A percentile compares a stretch with the other conserved stretches of the same genome.
Evolutionary conservation across 2,888 invertebrate species (phyloP).

Genomic region (Tetragonula carbonaria): DNA sequence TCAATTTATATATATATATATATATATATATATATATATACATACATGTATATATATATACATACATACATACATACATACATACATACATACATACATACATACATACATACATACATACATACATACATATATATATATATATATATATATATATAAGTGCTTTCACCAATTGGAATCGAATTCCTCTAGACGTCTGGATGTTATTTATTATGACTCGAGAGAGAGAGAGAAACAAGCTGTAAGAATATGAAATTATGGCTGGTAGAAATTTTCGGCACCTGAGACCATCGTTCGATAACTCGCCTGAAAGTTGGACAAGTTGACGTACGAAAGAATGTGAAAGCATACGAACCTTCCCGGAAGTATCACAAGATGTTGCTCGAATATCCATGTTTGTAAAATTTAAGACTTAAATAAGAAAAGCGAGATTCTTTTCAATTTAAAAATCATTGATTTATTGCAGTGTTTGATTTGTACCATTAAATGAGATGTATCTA

Average conservation of each 20-base stretch:
- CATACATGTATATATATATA: too few relatives aligned
- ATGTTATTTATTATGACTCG: background rate
- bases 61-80: too few relatives aligned
- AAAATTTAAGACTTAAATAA: background rate
- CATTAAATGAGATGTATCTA: background rate
- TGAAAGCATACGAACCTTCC: slow-evolving; percentile 74
- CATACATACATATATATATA: too few relatives aligned
- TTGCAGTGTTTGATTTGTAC: too few relatives aligned
- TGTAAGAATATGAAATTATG: background rate
- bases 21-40: too few relatives aligned
- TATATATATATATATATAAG: too few relatives aligned
- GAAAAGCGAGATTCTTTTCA: too few relatives aligned
- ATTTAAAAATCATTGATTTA: background rate
- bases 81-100: too few relatives aligned
- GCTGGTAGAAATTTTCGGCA: slow-evolving; percentile 36
- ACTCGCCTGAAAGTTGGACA: slow-evolving; percentile 30
- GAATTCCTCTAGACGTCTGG: background rate
- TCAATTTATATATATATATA: too few relatives aligned
- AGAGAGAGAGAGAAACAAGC: background rate
- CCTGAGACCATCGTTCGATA: slow-evolving; percentile 19
- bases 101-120: too few relatives aligned
- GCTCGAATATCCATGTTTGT: background rate
- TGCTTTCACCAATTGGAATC: slow-evolving; percentile 26
- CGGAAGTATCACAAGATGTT: background rate
- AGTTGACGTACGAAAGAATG: slow-evolving; percentile 69